phyloP scores from a whole-genome alignment of 2,797 vertebrate species.

The Cyclura pinguis region DNA sequence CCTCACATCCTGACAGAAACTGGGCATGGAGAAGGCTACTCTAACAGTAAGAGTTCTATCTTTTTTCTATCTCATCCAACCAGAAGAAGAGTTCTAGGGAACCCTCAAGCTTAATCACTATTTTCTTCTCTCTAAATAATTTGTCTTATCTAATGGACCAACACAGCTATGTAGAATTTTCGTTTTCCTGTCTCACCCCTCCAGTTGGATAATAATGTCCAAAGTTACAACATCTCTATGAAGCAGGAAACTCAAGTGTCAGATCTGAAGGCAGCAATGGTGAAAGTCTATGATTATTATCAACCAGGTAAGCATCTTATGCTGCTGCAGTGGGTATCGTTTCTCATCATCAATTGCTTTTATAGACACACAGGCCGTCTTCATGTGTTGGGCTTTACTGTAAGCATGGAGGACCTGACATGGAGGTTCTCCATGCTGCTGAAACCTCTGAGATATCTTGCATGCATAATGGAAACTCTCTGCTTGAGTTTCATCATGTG shows the following conservation, averaged over 20 bases:
- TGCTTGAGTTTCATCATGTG: too few species aligned
- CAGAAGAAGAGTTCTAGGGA: neutral
- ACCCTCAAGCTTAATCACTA: neutral
- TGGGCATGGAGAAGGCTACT: neutral
- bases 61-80: neutral
- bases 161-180: neutral
- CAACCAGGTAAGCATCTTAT: conserved; percentile 68
- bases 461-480: too few species aligned
- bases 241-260: conserved; percentile 73
- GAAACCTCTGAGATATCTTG: too few species aligned
- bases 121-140: neutral
- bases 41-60: neutral
- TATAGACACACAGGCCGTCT: neutral
- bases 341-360: rapidly evolving
- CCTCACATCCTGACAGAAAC: too few species aligned
- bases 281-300: conserved; percentile 77
- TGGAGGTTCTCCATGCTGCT: neutral
- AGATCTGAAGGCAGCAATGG: conserved; percentile 73
- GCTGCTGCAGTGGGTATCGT: neutral
- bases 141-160: neutral
- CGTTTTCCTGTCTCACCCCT: conserved; percentile 15
- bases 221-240: conserved; percentile 70
- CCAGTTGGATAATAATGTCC: conserved; percentile 60
- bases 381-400: neutral
- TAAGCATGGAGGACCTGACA: neutral